These are phyloP conservation scores for Pteropus rufus DNA, from an alignment of 2,797 vertebrate genomes.

Conservation along the genomic window DNA sequence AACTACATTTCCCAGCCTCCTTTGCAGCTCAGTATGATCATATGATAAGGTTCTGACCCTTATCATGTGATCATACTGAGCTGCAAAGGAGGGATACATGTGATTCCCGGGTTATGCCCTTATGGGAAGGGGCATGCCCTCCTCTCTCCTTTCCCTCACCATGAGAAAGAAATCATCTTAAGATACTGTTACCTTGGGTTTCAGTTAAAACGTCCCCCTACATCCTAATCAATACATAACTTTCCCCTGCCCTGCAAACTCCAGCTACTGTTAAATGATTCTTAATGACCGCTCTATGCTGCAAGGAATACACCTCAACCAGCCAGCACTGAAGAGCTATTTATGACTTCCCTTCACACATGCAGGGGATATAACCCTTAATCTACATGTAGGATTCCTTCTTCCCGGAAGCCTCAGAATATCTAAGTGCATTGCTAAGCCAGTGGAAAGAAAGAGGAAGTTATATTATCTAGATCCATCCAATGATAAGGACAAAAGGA, in stretches of 20 bases:
- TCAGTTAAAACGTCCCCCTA: neutral
- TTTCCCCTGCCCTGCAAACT: neutral
- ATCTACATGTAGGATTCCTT: neutral
- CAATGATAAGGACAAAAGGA: conserved; percentile 33
- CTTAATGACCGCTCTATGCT: neutral
- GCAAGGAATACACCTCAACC: fast-evolving
- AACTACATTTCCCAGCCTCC: conserved; percentile 38
- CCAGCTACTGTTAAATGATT: neutral
- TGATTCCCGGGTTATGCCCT: neutral
- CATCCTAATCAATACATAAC: neutral
- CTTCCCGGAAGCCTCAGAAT: neutral
- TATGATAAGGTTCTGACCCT: neutral
- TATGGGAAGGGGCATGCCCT: neutral
- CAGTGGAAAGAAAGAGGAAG: conserved; percentile 50
- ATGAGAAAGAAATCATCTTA: neutral
- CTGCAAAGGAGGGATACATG: neutral
- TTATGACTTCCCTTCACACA: neutral
- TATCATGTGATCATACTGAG: too few relatives aligned
- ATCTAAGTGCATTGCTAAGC: neutral
- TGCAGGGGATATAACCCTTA: neutral
- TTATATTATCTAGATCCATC: neutral
- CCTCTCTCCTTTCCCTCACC: neutral
- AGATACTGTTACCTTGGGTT: neutral
- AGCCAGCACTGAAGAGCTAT: neutral
- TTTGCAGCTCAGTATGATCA: neutral